These are phyloP conservation scores for Podarcis raffonei DNA, from an alignment of 2,113 vertebrate genomes.

Conservation along the genomic window DNA sequence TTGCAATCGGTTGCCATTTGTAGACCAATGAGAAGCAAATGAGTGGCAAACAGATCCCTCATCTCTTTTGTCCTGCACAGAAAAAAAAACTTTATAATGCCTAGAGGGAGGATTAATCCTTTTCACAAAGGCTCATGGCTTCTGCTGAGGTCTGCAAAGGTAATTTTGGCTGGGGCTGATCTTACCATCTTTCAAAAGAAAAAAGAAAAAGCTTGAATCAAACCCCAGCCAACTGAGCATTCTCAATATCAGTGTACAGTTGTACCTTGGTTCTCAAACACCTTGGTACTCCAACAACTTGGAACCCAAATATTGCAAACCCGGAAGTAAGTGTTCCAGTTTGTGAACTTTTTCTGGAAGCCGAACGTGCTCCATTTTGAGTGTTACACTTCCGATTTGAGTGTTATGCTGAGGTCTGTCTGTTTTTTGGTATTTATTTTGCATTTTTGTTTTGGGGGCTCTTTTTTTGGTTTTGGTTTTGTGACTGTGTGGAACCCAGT, in stretches of 20 bases:
- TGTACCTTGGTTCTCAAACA: no score
- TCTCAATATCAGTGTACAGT: background rate
- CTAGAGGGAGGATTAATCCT: slow-evolving; percentile 51
- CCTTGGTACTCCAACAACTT: no score
- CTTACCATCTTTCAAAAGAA: slow-evolving; percentile 52
- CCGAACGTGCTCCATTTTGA: no score
- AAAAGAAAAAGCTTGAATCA: slow-evolving; percentile 20
- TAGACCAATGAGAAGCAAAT: slow-evolving; percentile 74
- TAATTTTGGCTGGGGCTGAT: slow-evolving; percentile 65
- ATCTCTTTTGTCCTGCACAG: slow-evolving; percentile 77
- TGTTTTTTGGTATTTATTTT: no score
- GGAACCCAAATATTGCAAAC: no score
- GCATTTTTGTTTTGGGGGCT: no score
- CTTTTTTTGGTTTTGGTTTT: no score
- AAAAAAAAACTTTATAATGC: slow-evolving; percentile 66
- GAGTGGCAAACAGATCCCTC: slow-evolving; percentile 74
- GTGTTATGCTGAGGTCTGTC: no score
- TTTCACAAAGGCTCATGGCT: slow-evolving; percentile 63
- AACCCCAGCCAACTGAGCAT: slow-evolving; percentile 36
- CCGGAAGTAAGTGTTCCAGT: no score
- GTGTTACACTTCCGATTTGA: no score
- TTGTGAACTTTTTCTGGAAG: no score
- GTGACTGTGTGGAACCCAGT: no score
- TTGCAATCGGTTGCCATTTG: slow-evolving; percentile 77
- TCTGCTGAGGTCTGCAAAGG: slow-evolving; percentile 54